phyloP scores from a whole-genome alignment of 2,888 invertebrate genomes.

The Xestia ashworthii region DNA sequence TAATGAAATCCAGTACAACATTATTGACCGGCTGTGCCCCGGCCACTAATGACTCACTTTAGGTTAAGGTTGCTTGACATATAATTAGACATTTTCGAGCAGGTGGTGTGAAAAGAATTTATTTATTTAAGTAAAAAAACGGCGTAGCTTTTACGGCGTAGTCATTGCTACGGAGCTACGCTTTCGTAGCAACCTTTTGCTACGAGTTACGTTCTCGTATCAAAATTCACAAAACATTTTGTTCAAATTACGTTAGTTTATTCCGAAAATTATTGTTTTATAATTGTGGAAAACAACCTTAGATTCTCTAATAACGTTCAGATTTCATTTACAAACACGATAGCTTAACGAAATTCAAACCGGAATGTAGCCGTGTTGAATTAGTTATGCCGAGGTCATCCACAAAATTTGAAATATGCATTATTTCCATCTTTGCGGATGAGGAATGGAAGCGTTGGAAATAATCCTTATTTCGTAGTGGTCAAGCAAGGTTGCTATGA shows the following conservation, averaged over 20 bases:
- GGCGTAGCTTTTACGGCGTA: conserved; percentile 5
- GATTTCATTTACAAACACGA: conserved; percentile 11
- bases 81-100: too few relatives aligned
- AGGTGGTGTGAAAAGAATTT: too few relatives aligned
- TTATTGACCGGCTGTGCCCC: too few relatives aligned
- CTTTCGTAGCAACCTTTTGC: conserved; percentile 9
- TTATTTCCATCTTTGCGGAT: conserved; percentile 28
- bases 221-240: neutral
- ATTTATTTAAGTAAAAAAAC: too few relatives aligned
- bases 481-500: neutral
- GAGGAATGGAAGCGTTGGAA: neutral
- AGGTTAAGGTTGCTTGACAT: too few relatives aligned
- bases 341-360: conserved; percentile 8
- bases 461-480: conserved; percentile 22
- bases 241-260: neutral
- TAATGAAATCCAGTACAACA: too few relatives aligned
- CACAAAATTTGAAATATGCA: conserved; percentile 57
- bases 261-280: neutral
- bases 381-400: conserved; percentile 38
- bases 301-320: conserved; percentile 8
- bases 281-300: neutral
- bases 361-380: conserved; percentile 6
- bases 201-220: conserved; percentile 5
- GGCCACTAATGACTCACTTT: too few relatives aligned
- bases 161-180: conserved; percentile 15